Percentiles rank a stretch among this genome's conserved stretches.
phyloP scores from a whole-genome alignment of 2,797 vertebrate species.

The Cyprinodon diabolis region DNA sequence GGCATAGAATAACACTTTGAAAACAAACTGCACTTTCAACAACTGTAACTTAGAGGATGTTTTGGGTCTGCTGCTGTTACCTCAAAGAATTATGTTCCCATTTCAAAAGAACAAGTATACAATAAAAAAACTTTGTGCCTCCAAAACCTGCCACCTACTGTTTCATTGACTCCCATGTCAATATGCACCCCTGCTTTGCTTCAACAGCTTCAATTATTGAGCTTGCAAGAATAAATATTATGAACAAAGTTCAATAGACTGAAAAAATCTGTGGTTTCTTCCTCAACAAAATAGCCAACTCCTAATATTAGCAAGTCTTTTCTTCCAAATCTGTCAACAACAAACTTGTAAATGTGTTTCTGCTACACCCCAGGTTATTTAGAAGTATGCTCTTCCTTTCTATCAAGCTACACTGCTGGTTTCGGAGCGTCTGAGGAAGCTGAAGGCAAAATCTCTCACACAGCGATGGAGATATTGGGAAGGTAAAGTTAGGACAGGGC shows the following conservation, averaged over 20 bases:
- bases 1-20: constrained; percentile 62
- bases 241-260: constrained; percentile 53
- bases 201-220: constrained; percentile 55
- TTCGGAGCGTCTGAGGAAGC: constrained; percentile 51
- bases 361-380: constrained; percentile 12
- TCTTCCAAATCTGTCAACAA: constrained; percentile 20
- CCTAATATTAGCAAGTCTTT: not conserved
- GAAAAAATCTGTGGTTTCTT: constrained; percentile 38
- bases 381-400: constrained; percentile 8
- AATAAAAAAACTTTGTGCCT: constrained; percentile 49
- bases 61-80: constrained; percentile 46
- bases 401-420: constrained; percentile 43
- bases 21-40: constrained; percentile 50
- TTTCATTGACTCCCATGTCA: constrained; percentile 66
- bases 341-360: constrained; percentile 17
- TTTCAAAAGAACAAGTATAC: constrained; percentile 64
- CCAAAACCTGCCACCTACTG: constrained; percentile 53
- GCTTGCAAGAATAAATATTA: constrained; percentile 61
- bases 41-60: constrained; percentile 38
- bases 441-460: constrained; percentile 51
- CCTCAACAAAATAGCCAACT: constrained; percentile 38
- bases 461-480: constrained; percentile 49
- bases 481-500: constrained; percentile 49
- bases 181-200: constrained; percentile 55
- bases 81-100: constrained; percentile 57